phyloP scores from a whole-genome alignment of 2,113 vertebrate species.

The Pygoscelis antarcticus region DNA sequence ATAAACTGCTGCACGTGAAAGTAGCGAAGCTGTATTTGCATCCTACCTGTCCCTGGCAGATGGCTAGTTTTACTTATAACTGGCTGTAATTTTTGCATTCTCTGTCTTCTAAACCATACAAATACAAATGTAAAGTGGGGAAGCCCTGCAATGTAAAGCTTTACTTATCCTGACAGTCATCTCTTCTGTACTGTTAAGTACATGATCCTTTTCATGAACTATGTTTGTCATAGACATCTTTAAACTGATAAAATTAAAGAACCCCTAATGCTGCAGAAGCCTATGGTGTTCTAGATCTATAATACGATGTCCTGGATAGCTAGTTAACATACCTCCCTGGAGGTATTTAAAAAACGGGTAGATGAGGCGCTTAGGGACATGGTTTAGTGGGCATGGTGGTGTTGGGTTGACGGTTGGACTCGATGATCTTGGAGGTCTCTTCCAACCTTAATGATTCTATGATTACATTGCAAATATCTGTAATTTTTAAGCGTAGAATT shows the following conservation, averaged over 20 bases:
- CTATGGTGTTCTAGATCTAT: neutral
- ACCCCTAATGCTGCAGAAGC: neutral
- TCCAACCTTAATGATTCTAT: too few species aligned
- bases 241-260: neutral
- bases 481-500: neutral
- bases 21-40: neutral
- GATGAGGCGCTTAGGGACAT: too few species aligned
- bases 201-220: neutral
- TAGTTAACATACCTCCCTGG: too few species aligned
- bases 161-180: neutral
- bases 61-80: neutral
- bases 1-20: neutral
- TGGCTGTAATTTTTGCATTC: neutral
- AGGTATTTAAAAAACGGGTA: too few species aligned
- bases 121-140: neutral
- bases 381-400: too few species aligned
- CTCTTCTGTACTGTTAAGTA: neutral
- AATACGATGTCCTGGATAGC: neutral
- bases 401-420: too few species aligned
- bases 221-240: neutral
- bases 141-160: neutral
- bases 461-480: neutral
- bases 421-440: too few species aligned
- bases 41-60: neutral
- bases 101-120: neutral